These are phyloP conservation scores for Rotaria sp. DNA, from an alignment of 2,888 invertebrate species.

Conservation along the genomic window DNA sequence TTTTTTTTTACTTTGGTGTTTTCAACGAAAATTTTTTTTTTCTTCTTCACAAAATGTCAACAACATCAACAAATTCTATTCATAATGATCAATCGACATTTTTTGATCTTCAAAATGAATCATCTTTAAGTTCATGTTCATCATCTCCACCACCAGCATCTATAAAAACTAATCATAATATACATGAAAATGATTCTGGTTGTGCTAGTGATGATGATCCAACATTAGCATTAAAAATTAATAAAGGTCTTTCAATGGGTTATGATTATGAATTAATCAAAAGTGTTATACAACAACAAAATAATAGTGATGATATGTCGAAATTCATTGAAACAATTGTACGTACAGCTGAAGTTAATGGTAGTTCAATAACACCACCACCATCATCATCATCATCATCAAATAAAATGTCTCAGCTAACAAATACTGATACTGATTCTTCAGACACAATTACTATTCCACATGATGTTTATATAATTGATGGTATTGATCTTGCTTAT, in stretches of 20 bases:
- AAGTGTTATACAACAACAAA: conserved; percentile 18
- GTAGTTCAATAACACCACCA: background rate
- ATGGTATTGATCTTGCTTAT: conserved; percentile 10
- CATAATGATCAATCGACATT: background rate
- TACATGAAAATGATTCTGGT: background rate
- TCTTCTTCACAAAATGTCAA: background rate
- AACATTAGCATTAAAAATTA: conserved; percentile 14
- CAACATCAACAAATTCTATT: background rate
- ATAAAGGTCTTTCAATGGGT: conserved; percentile 24
- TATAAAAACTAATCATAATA: background rate
- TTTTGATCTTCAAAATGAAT: background rate
- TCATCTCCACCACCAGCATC: background rate
- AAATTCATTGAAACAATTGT: conserved; percentile 20
- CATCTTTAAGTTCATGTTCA: background rate
- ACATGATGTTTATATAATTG: conserved; percentile 24
- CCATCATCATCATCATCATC: background rate
- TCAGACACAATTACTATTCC: background rate
- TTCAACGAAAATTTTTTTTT: background rate
- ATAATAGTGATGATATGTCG: conserved; percentile 1
- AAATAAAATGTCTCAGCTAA: background rate
- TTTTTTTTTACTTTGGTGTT: background rate
- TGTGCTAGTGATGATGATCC: conserved; percentile 4
- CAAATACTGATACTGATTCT: background rate
- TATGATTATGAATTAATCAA: conserved; percentile 24
- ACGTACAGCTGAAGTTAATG: background rate